Evolutionary conservation across 2,888 invertebrate genomes (phyloP).

Genomic region (Litoditis marina): DNA sequence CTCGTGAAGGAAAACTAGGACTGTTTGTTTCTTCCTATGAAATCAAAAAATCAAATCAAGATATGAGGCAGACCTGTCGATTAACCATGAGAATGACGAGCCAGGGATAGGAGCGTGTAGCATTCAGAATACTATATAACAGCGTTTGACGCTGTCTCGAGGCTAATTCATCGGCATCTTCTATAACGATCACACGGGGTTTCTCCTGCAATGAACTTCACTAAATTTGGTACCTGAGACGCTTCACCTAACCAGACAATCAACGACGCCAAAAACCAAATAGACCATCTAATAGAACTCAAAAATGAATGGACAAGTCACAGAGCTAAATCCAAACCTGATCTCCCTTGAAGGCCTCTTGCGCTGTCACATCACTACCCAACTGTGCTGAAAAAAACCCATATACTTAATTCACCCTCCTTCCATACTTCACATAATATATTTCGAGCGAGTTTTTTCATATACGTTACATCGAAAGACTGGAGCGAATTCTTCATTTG

Average conservation of each 20-base stretch:
- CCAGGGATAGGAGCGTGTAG: slow-evolving; percentile 16
- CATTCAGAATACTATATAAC: slow-evolving; percentile 18
- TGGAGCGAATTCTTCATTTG: no score
- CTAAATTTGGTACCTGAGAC: no score
- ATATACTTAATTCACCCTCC: no score
- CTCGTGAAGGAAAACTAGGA: no score
- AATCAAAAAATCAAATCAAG: background rate
- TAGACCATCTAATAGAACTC: background rate
- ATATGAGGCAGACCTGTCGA: slow-evolving; percentile 8
- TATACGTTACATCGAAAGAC: no score
- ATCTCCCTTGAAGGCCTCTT: slow-evolving; percentile 4
- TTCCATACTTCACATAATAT: no score
- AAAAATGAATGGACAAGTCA: background rate
- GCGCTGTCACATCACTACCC: slow-evolving; percentile 11
- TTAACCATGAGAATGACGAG: slow-evolving; percentile 18
- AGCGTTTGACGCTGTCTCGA: slow-evolving; percentile 13
- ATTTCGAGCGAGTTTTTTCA: no score
- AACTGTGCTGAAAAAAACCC: slow-evolving; percentile 7
- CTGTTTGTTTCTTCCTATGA: no score
- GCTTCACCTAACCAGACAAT: no score
- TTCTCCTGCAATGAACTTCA: no score
- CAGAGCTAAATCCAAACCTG: background rate
- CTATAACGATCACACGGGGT: slow-evolving; percentile 10
- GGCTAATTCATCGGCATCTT: slow-evolving; percentile 16
- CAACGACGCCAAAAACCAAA: no score